Evolutionary conservation across 2,113 vertebrate species (phyloP).

Genomic region (Tachysurus fulvidraco): DNA sequence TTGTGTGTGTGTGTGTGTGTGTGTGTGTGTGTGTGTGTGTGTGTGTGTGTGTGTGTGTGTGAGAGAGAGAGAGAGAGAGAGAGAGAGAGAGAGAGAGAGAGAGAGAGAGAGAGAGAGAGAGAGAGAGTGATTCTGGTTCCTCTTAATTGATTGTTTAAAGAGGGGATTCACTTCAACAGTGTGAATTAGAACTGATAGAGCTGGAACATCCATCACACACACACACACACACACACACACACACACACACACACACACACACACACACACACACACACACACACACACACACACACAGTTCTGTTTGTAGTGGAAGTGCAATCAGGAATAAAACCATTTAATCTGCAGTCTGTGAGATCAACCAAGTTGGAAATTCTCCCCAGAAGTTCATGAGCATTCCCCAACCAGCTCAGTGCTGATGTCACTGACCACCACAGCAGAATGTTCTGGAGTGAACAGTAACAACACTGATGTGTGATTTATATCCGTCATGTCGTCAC

Average conservation of each 20-base stretch:
- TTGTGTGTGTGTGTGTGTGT: not conserved
- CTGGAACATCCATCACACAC: not conserved
- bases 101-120: too few species aligned
- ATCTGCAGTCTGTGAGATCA: not conserved
- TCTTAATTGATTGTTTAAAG: not conserved
- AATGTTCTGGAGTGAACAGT: not conserved
- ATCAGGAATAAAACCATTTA: not conserved
- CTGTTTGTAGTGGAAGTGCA: not conserved
- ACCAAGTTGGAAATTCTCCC: not conserved
- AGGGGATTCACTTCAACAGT: not conserved
- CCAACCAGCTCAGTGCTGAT: not conserved
- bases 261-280: not conserved
- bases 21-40: not conserved
- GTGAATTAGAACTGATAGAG: not conserved
- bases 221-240: not conserved
- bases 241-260: not conserved
- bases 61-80: too few species aligned
- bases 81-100: too few species aligned
- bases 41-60: too few species aligned
- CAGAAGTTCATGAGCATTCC: slow-evolving; percentile 14
- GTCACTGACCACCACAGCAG: not conserved
- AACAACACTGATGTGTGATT: not conserved
- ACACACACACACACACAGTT: not conserved
- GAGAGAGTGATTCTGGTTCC: not conserved
- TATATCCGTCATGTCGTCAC: not conserved